Evolutionary conservation across 2,888 invertebrate species (phyloP).

Genomic region (Euplexia lucipara): DNA sequence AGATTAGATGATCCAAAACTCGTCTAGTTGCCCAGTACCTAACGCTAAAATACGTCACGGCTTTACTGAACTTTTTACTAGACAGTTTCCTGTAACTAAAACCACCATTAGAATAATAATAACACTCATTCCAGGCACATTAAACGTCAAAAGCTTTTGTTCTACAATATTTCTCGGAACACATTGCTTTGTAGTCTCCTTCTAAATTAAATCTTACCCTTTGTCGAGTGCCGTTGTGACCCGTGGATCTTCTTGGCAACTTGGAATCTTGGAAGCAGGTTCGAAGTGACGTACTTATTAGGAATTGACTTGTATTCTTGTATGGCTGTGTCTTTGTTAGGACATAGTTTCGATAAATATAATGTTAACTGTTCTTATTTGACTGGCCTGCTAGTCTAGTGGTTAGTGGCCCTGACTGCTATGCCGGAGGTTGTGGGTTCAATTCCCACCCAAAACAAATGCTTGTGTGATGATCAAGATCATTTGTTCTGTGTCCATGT

Average conservation of each 20-base stretch:
- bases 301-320: not conserved
- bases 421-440: too few species aligned
- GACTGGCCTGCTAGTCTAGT: too few species aligned
- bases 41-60: too few species aligned
- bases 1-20: too few species aligned
- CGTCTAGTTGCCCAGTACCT: too few species aligned
- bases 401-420: too few species aligned
- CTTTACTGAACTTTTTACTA: not conserved
- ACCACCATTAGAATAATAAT: slow-evolving; percentile 30
- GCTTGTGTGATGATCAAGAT: too few species aligned
- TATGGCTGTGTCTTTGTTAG: not conserved
- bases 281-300: not conserved
- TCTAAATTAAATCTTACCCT: slow-evolving; percentile 50
- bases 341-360: not conserved
- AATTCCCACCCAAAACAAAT: too few species aligned
- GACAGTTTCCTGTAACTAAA: slow-evolving; percentile 17
- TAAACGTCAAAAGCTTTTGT: slow-evolving; percentile 41
- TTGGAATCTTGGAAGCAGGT: slow-evolving; percentile 18
- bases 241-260: slow-evolving; percentile 11
- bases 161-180: slow-evolving; percentile 46
- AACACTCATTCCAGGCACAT: slow-evolving; percentile 4
- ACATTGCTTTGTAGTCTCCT: slow-evolving; percentile 50
- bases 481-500: too few species aligned
- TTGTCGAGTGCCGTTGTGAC: slow-evolving; percentile 46
- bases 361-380: not conserved